A percentile compares a stretch with the other conserved stretches of the same genome.
Conservation (phyloP, 2,888 invertebrate genomes). For the Ischnura elegans region DNA sequence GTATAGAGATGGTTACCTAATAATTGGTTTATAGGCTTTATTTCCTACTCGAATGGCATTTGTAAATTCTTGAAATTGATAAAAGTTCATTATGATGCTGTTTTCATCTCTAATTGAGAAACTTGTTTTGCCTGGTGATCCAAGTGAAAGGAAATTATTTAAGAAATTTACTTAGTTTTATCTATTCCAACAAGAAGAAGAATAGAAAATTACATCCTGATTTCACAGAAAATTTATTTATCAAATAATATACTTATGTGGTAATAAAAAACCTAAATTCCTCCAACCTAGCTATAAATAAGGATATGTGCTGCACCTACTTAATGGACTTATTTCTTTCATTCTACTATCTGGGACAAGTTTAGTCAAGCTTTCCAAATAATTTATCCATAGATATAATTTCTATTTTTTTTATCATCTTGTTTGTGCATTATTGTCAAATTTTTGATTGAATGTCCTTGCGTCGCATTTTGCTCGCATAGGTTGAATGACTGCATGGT, state of each 20-base stretch:
- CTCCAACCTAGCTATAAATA: neutral
- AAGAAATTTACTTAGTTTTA: neutral
- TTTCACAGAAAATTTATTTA: neutral
- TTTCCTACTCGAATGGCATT: no score
- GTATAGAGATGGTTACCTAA: no score
- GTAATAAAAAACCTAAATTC: neutral
- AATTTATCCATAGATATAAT: neutral
- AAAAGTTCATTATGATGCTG: neutral
- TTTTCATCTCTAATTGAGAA: neutral
- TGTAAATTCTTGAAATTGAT: no score
- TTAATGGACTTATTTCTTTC: neutral
- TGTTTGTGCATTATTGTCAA: neutral
- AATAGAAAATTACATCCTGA: neutral
- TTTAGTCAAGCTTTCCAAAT: neutral
- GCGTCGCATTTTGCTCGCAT: neutral
- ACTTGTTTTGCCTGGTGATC: neutral
- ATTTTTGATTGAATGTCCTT: neutral
- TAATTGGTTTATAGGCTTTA: no score
- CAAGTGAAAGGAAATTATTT: neutral
- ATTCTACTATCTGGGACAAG: neutral
- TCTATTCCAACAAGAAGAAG: neutral
- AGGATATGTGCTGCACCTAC: neutral
- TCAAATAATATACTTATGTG: neutral
- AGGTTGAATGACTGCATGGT: constrained; percentile 30
- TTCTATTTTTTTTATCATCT: neutral